phyloP scores from a whole-genome alignment of 2,113 vertebrate species.

The rat (Rattus norvegicus) region GRCr8 NC_086019.1:43359501-43360000 shows the following conservation, averaged over 20 bases:
- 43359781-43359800: not conserved
- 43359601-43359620: not conserved
- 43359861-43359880: not conserved
- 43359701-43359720: not conserved
- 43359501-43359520: not conserved
- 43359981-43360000: conserved; percentile 32
- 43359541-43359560: not conserved
- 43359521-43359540: not conserved
- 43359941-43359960: not conserved
- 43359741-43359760: not conserved
- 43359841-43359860: not conserved
- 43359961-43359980: not conserved
- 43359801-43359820: not conserved
- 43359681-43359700: not conserved
- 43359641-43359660: not conserved
- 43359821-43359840: not conserved
- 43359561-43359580: not conserved
- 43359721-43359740: too few relatives aligned
- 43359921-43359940: not conserved
- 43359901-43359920: not conserved
- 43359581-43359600: not conserved
- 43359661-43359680: not conserved
- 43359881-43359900: not conserved
- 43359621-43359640: not conserved
- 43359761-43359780: not conserved